Evolutionary conservation across 2,888 invertebrate genomes (phyloP), one percentile per base, ranked within the genome.

Genomic region (Polymixis flavicincta): DNA sequence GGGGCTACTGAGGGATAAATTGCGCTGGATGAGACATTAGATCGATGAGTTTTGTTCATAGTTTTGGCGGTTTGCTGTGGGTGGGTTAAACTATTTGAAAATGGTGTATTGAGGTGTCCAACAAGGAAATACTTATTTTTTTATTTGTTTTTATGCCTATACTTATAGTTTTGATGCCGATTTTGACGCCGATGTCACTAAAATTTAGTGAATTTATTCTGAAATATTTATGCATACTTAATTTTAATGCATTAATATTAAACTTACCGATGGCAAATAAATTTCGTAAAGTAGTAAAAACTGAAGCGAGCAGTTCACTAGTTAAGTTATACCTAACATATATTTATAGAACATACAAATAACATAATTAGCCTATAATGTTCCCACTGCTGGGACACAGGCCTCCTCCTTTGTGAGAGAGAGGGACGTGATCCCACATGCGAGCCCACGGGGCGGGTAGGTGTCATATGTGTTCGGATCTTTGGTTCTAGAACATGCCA

Each of bases 1-100:
- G 89, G 92, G 94, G 92, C 90, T 81, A 80, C 76, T 59, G 84
- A 89, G 89, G 90, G 89, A 61, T 84, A 85, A 63, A 55, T 76
- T 22, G 6, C 22, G 54, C 92, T 93, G 64, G 93, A 94, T 87
- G 83, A 67, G 89, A 57, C 83, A 14, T 25, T n/a, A 42, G 22
- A 72, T 64, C 32, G 57, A 52, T 68, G 59, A 32, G 5, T 65
- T 74, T 64, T 37, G 45, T 45, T 45, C 19, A 50, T 32, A 3
- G 32, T 59, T 52, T 14, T 32, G 50, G 32, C 80, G 25, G 32
- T 22, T 22, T 13, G 13, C 22, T 61, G 22, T 45, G 42, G 11
- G 42, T 45, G 9, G 9, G 0, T 8, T 9, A 9, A 9, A 9
- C 42, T 42, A 45, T 45, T 45, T 45, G 42, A 42, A 73, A 64